Percentiles rank a stretch among this genome's conserved stretches.
Conservation (phyloP, 2,797 vertebrate species). For the Enteromius afrohamiltoni region DNA sequence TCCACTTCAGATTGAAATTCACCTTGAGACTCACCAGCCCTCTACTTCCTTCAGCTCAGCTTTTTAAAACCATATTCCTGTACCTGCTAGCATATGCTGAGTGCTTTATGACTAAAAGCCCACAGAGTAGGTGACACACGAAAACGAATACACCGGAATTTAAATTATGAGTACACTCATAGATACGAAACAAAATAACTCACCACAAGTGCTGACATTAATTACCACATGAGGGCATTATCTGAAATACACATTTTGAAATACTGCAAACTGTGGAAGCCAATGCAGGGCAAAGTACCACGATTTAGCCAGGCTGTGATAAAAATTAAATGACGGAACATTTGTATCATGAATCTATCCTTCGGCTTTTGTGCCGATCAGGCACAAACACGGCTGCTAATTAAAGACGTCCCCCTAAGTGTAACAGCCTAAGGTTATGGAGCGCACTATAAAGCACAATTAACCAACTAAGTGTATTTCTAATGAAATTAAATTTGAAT, state of each 20-base stretch:
- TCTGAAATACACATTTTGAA: conserved; percentile 33
- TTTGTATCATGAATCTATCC: conserved; percentile 9
- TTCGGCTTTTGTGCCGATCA: conserved; percentile 1
- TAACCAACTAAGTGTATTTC: conserved; percentile 62
- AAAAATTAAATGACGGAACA: conserved; percentile 13
- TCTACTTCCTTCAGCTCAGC: conserved; percentile 8
- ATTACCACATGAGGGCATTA: conserved; percentile 34
- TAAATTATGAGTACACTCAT: conserved; percentile 29
- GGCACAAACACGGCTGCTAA: conserved; percentile 40
- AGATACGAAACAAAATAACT: conserved; percentile 35
- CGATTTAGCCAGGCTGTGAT: conserved; percentile 20
- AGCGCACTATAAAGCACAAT: conserved; percentile 50
- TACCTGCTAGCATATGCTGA: conserved; percentile 20
- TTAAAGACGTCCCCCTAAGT: conserved; percentile 43
- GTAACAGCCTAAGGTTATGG: conserved; percentile 34
- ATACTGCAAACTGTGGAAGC: conserved; percentile 9
- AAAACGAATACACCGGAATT: conserved; percentile 22
- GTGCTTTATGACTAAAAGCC: conserved; percentile 28
- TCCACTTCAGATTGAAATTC: conserved; percentile 35
- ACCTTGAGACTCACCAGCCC: conserved; percentile 23
- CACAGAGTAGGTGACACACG: background rate
- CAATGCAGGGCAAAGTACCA: conserved; percentile 29
- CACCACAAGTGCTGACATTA: conserved; percentile 34
- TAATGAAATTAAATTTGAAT: conserved; percentile 71
- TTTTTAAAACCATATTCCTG: conserved; percentile 22